Evolutionary conservation across 2,888 invertebrate species (phyloP), one percentile per base, ranked within the genome.

Genomic region (Panzeria rudis): DNA sequence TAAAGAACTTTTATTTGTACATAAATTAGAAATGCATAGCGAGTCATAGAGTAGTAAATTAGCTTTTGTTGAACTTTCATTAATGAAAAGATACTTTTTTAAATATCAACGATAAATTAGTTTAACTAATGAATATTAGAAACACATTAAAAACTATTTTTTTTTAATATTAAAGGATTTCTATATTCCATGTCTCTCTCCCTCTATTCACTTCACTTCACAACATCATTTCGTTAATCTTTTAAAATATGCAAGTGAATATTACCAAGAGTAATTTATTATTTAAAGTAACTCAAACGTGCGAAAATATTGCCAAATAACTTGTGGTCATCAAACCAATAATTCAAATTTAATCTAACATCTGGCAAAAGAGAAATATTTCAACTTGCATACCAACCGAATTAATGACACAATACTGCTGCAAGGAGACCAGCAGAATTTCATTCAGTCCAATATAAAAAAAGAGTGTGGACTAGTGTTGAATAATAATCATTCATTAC

Each of bases 271-370:
- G 38, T 81, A 62, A 69, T 73, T 81, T 84, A 81, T 69, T 61
- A 41, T 68, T 54, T n/a, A 47, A 61, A 50, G 59, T 17, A 38
- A 64, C 13, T 44, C 17, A 71, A 79, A 76, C 66, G 76, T 76
- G 80, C 25, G 76, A 77, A 80, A 77, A 59, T 75, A 75, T 76
- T 76, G 69, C 62, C 78, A 61, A 78, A 78, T 68, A 75, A 54
- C 52, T 75, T 62, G 69, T 77, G 77, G 72, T 68, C 77, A 78
- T 73, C 54, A 47, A 78, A 41, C 13, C 64, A 78, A 75, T 82
- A 85, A 82, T 64, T 84, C 73, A 81, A 77, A 77, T 56, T 73
- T 68, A 69, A 50, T 81, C 61, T 61, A 9, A 23, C 35, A 54
- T 44, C 44, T 29, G 54, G n/a, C 29, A n/a, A 35, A 17, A 44